These are phyloP conservation scores for Trachelus stipa DNA, from an alignment of 2,888 invertebrate genomes.

Conservation along the genomic window DNA sequence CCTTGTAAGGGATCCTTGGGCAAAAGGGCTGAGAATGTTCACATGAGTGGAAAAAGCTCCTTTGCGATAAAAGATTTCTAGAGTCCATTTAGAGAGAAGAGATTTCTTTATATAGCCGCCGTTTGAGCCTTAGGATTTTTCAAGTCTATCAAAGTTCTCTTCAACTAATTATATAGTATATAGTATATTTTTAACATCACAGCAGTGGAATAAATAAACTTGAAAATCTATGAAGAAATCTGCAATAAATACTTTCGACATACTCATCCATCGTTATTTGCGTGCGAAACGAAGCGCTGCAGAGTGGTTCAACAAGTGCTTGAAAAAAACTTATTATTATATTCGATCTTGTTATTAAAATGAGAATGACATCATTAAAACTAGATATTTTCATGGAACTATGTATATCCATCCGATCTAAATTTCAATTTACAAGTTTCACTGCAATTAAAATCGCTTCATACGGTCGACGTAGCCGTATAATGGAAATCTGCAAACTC, in stretches of 20 bases:
- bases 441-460: constrained; percentile 23
- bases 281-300: neutral
- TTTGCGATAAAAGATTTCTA: neutral
- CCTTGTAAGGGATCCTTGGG: neutral
- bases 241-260: neutral
- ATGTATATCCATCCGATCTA: constrained; percentile 11
- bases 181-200: neutral
- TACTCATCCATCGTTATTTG: neutral
- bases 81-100: neutral
- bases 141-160: neutral
- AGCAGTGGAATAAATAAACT: neutral
- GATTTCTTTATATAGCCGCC: neutral
- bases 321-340: neutral
- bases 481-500: constrained; percentile 16
- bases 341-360: neutral
- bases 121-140: neutral
- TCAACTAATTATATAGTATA: neutral
- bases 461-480: constrained; percentile 17
- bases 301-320: neutral
- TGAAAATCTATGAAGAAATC: neutral
- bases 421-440: constrained; percentile 21
- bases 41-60: neutral
- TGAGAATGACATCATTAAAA: neutral
- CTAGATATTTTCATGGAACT: neutral
- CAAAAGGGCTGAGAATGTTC: neutral